Percentiles rank a stretch among this genome's conserved stretches.
Conservation (phyloP, 2,888 invertebrate genomes). For the Prenolepis imparis region DNA sequence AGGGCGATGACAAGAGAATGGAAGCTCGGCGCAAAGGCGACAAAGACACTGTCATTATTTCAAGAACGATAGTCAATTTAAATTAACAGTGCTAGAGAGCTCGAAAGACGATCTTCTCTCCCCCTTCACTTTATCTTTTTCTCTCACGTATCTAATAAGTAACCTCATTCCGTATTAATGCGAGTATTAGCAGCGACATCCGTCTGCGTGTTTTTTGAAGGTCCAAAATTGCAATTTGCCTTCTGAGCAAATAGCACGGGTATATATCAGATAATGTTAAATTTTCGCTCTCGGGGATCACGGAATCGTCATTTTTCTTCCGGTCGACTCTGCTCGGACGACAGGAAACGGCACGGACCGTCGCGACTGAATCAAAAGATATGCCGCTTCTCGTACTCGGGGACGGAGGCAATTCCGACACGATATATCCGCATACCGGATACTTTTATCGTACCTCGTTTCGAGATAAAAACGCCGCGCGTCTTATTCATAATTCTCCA, state of each 20-base stretch:
- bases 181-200: conserved; percentile 68
- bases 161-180: conserved; percentile 79
- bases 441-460: conserved; percentile 56
- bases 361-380: conserved; percentile 49
- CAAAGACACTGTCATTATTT: conserved; percentile 76
- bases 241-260: conserved; percentile 61
- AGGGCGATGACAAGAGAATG: conserved; percentile 64
- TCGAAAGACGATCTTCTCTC: conserved; percentile 65
- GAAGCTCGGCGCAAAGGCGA: conserved; percentile 69
- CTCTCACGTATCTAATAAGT: conserved; percentile 74
- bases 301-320: neutral
- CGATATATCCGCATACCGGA: conserved; percentile 52
- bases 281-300: neutral
- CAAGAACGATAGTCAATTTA: conserved; percentile 80
- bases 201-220: conserved; percentile 70
- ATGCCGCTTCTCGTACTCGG: conserved; percentile 2
- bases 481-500: conserved; percentile 58
- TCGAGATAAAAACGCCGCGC: conserved; percentile 48
- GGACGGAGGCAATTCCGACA: conserved; percentile 32
- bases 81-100: conserved; percentile 74
- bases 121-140: neutral
- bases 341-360: conserved; percentile 1
- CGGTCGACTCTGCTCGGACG: neutral
- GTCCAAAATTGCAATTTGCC: conserved; percentile 70
- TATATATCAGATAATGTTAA: conserved; percentile 12